Conservation (phyloP, 2,113 vertebrate species). For the Entelurus aequoreus region DNA sequence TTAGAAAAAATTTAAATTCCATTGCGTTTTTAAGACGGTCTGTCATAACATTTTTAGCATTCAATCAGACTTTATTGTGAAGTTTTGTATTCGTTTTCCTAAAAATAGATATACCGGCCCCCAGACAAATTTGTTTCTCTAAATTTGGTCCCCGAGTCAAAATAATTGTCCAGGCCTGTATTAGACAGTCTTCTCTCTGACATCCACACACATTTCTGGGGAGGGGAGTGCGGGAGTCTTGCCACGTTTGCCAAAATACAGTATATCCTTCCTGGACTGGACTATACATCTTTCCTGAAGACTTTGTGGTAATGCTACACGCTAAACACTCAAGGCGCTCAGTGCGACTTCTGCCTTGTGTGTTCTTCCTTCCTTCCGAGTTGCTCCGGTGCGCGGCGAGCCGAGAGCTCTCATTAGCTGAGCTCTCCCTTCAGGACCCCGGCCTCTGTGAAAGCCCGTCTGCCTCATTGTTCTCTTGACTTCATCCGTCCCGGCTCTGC, state of each 20-base stretch:
- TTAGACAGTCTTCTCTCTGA: too few species aligned
- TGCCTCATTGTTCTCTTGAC: conserved; percentile 42
- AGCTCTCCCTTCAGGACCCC: conserved; percentile 41
- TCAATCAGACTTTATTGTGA: too few species aligned
- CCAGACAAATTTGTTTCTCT: too few species aligned
- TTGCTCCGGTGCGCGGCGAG: conserved; percentile 31
- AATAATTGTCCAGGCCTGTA: too few species aligned
- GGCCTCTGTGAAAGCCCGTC: conserved; percentile 41
- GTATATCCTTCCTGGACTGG: conserved; percentile 15
- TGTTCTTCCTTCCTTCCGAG: conserved; percentile 35
- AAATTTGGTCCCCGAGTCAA: too few species aligned
- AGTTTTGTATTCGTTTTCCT: too few species aligned
- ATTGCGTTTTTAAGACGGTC: too few species aligned
- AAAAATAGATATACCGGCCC: too few species aligned
- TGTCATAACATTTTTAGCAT: too few species aligned
- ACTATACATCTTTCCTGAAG: conserved; percentile 25
- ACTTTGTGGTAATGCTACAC: neutral
- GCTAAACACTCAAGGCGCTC: conserved; percentile 27
- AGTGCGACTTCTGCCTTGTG: conserved; percentile 18
- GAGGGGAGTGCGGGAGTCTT: neutral
- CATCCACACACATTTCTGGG: too few species aligned
- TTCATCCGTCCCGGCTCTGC: conserved; percentile 12
- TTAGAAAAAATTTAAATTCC: too few species aligned
- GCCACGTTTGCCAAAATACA: conserved; percentile 7
- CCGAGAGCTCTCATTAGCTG: conserved; percentile 60